Percentiles rank a stretch among this genome's conserved stretches.
Evolutionary conservation across 2,888 invertebrate genomes (phyloP).

Genomic region (Cerastis leucographa): DNA sequence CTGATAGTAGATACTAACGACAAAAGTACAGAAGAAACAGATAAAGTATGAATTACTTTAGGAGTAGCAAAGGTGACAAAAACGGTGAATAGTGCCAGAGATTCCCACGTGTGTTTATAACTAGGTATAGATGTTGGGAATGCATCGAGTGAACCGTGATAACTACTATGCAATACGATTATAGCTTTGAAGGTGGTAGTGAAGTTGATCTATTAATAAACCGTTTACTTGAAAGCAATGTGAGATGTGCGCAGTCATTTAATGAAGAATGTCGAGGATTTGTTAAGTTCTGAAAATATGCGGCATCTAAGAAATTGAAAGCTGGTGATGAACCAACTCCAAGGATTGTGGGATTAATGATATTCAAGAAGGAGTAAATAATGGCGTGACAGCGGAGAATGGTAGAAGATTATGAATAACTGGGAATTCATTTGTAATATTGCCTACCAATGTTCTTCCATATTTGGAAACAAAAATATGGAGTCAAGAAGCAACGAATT

Average conservation of each 20-base stretch:
- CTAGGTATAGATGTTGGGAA: slow-evolving; percentile 27
- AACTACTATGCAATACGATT: slow-evolving; percentile 55
- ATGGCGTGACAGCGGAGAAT: background rate
- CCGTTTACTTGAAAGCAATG: background rate
- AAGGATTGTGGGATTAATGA: background rate
- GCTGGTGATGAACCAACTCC: background rate
- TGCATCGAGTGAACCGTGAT: slow-evolving; percentile 40
- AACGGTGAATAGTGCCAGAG: slow-evolving; percentile 61
- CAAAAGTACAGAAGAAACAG: background rate
- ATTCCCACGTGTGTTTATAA: slow-evolving; percentile 54
- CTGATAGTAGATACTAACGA: slow-evolving; percentile 42
- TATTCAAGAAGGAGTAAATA: background rate
- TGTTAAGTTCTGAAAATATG: background rate
- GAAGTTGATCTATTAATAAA: slow-evolving; percentile 17
- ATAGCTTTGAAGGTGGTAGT: slow-evolving; percentile 2
- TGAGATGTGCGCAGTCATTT: background rate
- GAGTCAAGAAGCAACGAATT: slow-evolving; percentile 28
- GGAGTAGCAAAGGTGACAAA: slow-evolving; percentile 28
- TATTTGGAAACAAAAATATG: background rate
- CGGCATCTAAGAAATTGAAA: background rate
- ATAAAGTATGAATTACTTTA: slow-evolving; percentile 31
- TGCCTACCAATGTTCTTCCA: background rate
- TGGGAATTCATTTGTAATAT: background rate
- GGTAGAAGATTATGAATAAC: background rate
- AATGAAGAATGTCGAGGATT: background rate